Evolutionary conservation across 2,888 invertebrate genomes (phyloP).

Genomic region (Trachelus tabidus): DNA sequence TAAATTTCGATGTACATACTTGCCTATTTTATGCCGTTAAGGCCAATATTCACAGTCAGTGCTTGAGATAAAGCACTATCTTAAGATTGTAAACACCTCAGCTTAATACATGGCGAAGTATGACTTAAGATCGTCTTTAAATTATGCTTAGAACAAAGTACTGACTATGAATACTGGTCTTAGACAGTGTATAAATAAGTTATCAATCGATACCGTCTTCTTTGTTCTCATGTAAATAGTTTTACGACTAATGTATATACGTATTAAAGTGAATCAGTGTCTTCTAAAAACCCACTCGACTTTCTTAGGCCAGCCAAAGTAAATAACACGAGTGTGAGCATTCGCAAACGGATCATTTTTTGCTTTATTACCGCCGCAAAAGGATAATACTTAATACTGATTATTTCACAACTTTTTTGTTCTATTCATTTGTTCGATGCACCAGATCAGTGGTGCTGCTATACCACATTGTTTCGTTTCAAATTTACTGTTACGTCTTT

Average conservation of each 20-base stretch:
- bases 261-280: background rate
- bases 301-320: background rate
- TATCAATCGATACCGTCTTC: background rate
- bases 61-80: no score
- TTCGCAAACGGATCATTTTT: background rate
- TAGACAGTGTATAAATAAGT: background rate
- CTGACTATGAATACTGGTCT: no score
- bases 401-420: background rate
- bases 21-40: conserved; percentile 8
- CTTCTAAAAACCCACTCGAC: background rate
- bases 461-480: background rate
- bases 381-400: background rate
- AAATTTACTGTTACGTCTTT: background rate
- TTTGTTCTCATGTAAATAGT: background rate
- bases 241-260: background rate
- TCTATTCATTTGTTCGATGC: background rate
- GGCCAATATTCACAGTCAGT: no score
- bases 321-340: background rate
- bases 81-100: no score
- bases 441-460: background rate
- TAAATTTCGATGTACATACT: conserved; percentile 34
- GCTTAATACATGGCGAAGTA: no score
- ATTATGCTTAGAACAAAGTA: no score
- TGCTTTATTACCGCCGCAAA: background rate
- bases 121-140: no score